Conservation (phyloP, 1,140 invertebrate genomes). For the Ladona fulva region DNA sequence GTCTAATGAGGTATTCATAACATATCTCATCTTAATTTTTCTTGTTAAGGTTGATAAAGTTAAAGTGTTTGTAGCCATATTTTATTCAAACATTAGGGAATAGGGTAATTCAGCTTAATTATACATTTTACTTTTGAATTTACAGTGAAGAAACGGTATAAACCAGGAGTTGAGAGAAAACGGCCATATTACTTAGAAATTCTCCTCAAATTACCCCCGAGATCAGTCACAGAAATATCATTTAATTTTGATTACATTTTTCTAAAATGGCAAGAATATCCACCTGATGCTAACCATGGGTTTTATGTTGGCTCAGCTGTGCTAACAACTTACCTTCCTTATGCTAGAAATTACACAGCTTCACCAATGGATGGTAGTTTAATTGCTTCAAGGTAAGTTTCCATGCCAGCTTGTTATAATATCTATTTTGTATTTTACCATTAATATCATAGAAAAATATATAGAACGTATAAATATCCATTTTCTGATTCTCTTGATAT, state of each 20-base stretch:
- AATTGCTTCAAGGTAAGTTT: conserved; percentile 46
- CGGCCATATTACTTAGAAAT: conserved; percentile 86
- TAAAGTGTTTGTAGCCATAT: too few species aligned
- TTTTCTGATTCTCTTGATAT: too few species aligned
- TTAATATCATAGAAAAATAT: too few species aligned
- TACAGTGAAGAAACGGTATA: conserved; percentile 49
- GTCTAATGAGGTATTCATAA: too few species aligned
- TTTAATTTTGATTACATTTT: conserved; percentile 91
- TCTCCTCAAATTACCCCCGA: conserved; percentile 65
- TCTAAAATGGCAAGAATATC: conserved; percentile 97
- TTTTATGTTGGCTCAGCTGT: conserved; percentile 86
- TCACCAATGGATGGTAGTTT: conserved; percentile 60
- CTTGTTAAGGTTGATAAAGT: too few species aligned
- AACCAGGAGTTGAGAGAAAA: conserved; percentile 73
- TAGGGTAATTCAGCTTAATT: neutral
- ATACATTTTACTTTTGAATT: conserved; percentile 19
- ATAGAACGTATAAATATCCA: too few species aligned
- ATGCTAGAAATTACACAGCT: conserved; percentile 68
- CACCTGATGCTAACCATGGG: conserved; percentile 97
- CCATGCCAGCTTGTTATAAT: neutral
- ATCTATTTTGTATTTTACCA: too few species aligned
- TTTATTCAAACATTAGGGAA: neutral
- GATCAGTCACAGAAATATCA: conserved; percentile 69
- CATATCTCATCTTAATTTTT: too few species aligned
- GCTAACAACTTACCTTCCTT: conserved; percentile 65